Evolutionary conservation across 1,140 invertebrate genomes (phyloP).

Genomic region (Drosophila oshimai): DNA sequence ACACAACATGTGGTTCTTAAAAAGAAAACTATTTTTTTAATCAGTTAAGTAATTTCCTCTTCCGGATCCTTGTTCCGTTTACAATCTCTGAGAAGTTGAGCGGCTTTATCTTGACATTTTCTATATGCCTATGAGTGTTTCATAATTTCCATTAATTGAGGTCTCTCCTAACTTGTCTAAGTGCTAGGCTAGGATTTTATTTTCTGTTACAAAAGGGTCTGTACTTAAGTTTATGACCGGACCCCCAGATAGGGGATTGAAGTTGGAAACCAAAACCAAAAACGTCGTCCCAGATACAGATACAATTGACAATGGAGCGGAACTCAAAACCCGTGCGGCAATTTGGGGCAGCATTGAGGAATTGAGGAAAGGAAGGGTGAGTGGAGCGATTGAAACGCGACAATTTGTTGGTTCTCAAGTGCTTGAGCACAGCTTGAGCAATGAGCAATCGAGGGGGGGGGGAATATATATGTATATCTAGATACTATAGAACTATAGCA

Average conservation of each 20-base stretch:
- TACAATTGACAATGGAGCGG: slow-evolving; percentile 19
- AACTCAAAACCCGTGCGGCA: slow-evolving; percentile 41
- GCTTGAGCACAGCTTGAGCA: slow-evolving; percentile 49
- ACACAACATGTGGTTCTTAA: too few species aligned
- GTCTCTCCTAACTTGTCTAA: slow-evolving; percentile 1
- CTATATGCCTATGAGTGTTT: background rate
- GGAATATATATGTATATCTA: background rate
- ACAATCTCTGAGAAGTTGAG: background rate
- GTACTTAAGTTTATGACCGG: slow-evolving; percentile 24
- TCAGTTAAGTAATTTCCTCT: too few species aligned
- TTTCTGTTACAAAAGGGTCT: background rate
- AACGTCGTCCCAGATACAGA: slow-evolving; percentile 23
- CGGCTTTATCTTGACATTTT: slow-evolving; percentile 5
- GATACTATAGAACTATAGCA: too few species aligned
- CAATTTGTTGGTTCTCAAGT: slow-evolving; percentile 70
- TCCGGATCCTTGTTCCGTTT: background rate
- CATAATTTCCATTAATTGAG: slow-evolving; percentile 20
- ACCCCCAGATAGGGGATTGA: slow-evolving; percentile 4
- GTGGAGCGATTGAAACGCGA: slow-evolving; percentile 70
- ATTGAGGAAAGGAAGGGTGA: slow-evolving; percentile 8
- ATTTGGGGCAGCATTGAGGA: slow-evolving; percentile 61
- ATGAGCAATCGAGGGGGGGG: slow-evolving; percentile 26
- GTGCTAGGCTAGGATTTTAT: background rate
- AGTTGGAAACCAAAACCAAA: background rate
- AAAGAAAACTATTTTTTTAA: too few species aligned